Evolutionary conservation across 1,140 invertebrate genomes (phyloP).

Genomic region (Euwallacea similis): DNA sequence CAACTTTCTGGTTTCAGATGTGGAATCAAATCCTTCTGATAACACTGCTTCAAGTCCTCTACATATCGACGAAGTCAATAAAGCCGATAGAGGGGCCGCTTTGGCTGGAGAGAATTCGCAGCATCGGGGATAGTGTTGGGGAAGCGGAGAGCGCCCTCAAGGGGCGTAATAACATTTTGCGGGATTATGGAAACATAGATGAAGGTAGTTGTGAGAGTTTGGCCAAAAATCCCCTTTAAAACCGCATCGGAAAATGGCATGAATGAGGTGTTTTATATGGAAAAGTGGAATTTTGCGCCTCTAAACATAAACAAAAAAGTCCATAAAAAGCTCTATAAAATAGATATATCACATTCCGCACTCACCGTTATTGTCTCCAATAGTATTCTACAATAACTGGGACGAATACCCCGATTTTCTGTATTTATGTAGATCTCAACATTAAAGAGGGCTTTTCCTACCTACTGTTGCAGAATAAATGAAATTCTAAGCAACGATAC

Average conservation of each 20-base stretch:
- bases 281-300: no score
- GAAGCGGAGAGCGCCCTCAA: conserved; percentile 13
- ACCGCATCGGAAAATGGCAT: background rate
- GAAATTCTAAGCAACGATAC: conserved; percentile 4
- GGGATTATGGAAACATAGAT: background rate
- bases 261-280: background rate
- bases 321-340: no score
- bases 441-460: no score
- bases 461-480: no score
- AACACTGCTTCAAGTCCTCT: conserved; percentile 28
- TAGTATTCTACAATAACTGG: no score
- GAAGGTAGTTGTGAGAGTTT: background rate
- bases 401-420: no score
- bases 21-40: conserved; percentile 38
- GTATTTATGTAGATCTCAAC: no score
- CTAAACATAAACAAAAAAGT: no score
- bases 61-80: conserved; percentile 31
- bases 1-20: conserved; percentile 32
- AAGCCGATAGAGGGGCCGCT: conserved; percentile 37
- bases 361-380: no score
- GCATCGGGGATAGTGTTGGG: background rate
- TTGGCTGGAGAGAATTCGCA: conserved; percentile 22
- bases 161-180: background rate
- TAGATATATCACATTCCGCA: no score
- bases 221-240: background rate